These are phyloP conservation scores for Papilio elwesi DNA, from an alignment of 2,888 invertebrate species.

Conservation along the genomic window DNA sequence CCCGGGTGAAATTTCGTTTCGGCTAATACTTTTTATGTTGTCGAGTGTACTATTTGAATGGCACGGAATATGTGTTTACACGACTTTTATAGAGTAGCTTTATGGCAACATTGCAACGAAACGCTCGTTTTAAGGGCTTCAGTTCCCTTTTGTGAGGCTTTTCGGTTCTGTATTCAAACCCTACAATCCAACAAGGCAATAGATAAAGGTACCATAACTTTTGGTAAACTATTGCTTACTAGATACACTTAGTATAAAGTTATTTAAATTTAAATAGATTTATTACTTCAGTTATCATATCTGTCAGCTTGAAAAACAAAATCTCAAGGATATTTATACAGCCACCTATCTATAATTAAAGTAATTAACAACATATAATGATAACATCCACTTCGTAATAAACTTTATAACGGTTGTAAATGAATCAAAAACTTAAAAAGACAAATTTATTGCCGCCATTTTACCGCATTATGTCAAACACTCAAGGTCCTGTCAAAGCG, in stretches of 20 bases:
- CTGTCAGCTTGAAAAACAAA: conserved; percentile 14
- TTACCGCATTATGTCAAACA: conserved; percentile 52
- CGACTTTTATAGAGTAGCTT: conserved; percentile 46
- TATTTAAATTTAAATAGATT: conserved; percentile 19
- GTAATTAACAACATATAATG: conserved; percentile 38
- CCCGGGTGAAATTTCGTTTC: conserved; percentile 67
- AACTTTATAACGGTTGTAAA: conserved; percentile 40
- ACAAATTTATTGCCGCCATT: conserved; percentile 49
- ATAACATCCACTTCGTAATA: conserved; percentile 37
- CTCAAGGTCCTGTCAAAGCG: conserved; percentile 58
- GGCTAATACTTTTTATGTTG: conserved; percentile 77
- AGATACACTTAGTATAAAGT: neutral
- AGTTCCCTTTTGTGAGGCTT: conserved; percentile 5
- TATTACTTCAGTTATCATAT: conserved; percentile 12
- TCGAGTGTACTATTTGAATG: conserved; percentile 56
- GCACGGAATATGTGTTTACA: conserved; percentile 52
- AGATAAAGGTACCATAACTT: neutral
- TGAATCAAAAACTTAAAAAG: conserved; percentile 45
- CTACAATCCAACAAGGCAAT: neutral
- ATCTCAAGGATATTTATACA: conserved; percentile 18
- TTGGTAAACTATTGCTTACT: neutral
- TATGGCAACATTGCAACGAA: conserved; percentile 37
- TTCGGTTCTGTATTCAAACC: neutral
- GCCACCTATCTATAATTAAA: conserved; percentile 35
- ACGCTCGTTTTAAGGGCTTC: conserved; percentile 20